phyloP scores from a whole-genome alignment of 2,888 invertebrate species.

The Platypus cylindrus region DNA sequence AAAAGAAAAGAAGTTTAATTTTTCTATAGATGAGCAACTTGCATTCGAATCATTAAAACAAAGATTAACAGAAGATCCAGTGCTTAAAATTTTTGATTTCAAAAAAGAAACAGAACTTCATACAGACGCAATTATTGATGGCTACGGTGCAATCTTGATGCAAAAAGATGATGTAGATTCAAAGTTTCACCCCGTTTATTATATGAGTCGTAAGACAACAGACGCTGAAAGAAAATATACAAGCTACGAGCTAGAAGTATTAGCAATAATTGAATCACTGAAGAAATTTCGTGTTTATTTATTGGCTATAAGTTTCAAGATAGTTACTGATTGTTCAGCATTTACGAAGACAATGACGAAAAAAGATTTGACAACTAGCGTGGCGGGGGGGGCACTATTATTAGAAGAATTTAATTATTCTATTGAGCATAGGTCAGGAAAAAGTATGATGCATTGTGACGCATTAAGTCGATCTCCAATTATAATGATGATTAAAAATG shows the following conservation, averaged over 20 bases:
- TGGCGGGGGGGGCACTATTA: no score
- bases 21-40: constrained; percentile 13
- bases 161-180: constrained; percentile 9
- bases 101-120: constrained; percentile 11
- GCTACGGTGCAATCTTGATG: constrained; percentile 18
- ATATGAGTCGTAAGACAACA: constrained; percentile 23
- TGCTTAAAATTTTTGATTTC: constrained; percentile 6
- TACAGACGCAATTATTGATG: constrained; percentile 15
- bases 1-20: constrained; percentile 15
- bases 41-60: constrained; percentile 16
- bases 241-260: constrained; percentile 3
- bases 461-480: no score
- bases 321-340: constrained; percentile 6
- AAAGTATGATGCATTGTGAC: no score
- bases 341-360: constrained; percentile 3
- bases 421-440: no score
- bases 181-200: constrained; percentile 4
- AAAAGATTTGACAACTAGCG: constrained; percentile 5
- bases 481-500: no score
- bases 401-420: no score
- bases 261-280: constrained; percentile 1
- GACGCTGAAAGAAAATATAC: constrained; percentile 14
- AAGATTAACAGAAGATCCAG: no score
- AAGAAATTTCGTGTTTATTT: constrained; percentile 13
- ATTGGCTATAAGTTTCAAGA: constrained; percentile 12